phyloP scores from a whole-genome alignment of 2,888 invertebrate species.

The Aspidiotus destructor region DNA sequence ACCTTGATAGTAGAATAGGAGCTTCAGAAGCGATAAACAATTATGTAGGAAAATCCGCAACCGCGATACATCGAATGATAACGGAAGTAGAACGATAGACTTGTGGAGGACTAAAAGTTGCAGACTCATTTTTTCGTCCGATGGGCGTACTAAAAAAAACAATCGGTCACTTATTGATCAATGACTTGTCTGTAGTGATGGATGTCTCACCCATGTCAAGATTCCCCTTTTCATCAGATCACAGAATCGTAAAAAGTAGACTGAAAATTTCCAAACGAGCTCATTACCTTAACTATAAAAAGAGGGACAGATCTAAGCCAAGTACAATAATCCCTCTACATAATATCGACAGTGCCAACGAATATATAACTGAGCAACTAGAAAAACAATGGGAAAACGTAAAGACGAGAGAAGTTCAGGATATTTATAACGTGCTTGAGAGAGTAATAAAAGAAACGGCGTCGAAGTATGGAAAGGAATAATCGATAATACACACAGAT shows the following conservation, averaged over 20 bases:
- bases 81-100: neutral
- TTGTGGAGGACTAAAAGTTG: no score
- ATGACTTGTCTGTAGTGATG: neutral
- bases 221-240: neutral
- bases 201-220: neutral
- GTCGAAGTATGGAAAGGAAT: no score
- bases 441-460: conserved; percentile 3
- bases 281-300: neutral
- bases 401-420: neutral
- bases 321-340: neutral
- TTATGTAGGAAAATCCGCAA: neutral
- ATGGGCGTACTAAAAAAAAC: neutral
- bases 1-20: neutral
- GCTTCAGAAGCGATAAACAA: neutral
- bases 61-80: neutral
- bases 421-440: neutral
- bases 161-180: neutral
- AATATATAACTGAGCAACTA: no score
- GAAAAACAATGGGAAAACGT: no score
- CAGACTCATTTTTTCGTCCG: no score
- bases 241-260: neutral
- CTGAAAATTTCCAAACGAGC: neutral
- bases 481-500: no score
- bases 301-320: neutral
- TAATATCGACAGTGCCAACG: neutral